Conservation (phyloP, 2,797 vertebrate genomes). For the Hipposideros larvatus region DNA sequence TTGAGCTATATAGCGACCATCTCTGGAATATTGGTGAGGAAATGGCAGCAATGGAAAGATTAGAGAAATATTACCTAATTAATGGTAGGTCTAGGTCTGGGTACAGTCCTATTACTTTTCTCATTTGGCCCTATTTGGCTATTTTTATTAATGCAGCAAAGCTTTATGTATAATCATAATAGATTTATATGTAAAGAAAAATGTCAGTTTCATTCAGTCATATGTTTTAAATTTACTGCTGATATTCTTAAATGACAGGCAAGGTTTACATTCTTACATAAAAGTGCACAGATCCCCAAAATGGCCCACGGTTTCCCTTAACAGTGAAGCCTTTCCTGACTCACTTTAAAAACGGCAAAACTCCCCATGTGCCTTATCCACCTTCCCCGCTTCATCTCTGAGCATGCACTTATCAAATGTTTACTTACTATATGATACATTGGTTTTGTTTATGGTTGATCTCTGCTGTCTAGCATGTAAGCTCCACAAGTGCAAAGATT, state of each 20-base stretch:
- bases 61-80: background rate
- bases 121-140: background rate
- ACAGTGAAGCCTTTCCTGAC: background rate
- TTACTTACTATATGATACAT: background rate
- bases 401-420: background rate
- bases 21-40: background rate
- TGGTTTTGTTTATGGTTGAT: background rate
- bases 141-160: slow-evolving; percentile 19
- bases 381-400: background rate
- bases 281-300: background rate
- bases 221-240: background rate
- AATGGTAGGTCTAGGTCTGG: background rate
- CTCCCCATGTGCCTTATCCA: background rate
- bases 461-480: background rate
- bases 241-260: background rate
- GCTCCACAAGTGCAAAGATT: background rate
- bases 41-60: background rate
- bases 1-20: background rate
- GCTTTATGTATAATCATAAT: slow-evolving; percentile 4
- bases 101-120: background rate
- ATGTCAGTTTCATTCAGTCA: background rate
- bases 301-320: background rate
- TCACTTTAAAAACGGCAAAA: background rate
- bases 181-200: slow-evolving; percentile 23
- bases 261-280: background rate